Evolutionary conservation across 2,888 invertebrate genomes (phyloP), one percentile per base, ranked within the genome.

Genomic region (Tetragonula carbonaria): DNA sequence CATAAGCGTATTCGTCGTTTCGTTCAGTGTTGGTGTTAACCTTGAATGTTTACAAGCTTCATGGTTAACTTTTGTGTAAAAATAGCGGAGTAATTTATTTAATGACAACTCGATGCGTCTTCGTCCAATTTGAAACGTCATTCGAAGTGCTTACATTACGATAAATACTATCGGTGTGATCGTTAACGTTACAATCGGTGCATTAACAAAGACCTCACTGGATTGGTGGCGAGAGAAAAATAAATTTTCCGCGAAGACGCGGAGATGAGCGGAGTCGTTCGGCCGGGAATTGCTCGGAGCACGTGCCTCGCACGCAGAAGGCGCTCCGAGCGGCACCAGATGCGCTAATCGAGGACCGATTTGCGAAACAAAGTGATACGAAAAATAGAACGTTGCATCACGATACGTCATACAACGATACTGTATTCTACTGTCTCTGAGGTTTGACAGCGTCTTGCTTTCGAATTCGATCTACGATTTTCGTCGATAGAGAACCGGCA

Each of bases 291-390:
- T 91, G 89, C 88, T 88, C 88, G 92, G 92, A 92, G 92, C 92
- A 92, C 92, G 92, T 92, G 92, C 91, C 91, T 90, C 89, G 91
- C 92, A 91, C 92, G 92, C 91, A 91, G 91, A 91, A 91, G 90
- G 89, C 90, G 90, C 87, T 83, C 86, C 85, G 86, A 87, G 87
- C 90, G 90, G 86, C 89, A 86, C 77, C 86, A 90, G 84, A 81
- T 86, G 88, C 90, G 90, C 87, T 88, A 90, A 90, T 87, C 86
- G 71, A 28, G 75, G 80, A 80, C 79, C 76, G 79, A 82, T 88
- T 79, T 65, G 66, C 78, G 74, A 72, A 63, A 83, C 78, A 75
- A 67, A 82, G 84, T 78, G 84, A 57, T n/a, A 74, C 65, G 50
- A 78, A 45, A 63, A 70, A 82, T 50, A 65, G 84, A 76, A 84